These are phyloP conservation scores for Phoenicopterus ruber DNA, from an alignment of 2,113 vertebrate species.

Conservation along the genomic window DNA sequence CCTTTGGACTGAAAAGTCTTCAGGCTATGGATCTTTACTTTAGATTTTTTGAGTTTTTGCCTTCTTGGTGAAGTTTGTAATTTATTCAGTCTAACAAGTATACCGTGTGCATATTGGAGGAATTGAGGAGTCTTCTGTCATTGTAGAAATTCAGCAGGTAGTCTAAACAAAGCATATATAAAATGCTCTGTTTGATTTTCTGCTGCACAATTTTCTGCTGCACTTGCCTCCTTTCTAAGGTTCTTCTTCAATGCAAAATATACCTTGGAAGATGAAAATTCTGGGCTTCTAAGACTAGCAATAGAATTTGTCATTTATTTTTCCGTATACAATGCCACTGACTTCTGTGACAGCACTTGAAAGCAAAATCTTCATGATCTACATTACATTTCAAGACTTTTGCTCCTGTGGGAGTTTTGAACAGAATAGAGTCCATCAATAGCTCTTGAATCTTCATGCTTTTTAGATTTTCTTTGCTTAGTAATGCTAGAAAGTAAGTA, in stretches of 20 bases:
- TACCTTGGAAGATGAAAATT: background rate
- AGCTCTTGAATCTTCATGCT: background rate
- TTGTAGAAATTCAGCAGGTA: background rate
- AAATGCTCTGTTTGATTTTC: background rate
- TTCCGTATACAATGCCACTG: background rate
- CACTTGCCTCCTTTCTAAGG: background rate
- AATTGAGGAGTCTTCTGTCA: background rate
- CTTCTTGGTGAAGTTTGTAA: background rate
- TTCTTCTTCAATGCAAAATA: background rate
- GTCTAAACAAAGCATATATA: background rate
- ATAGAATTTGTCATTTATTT: background rate
- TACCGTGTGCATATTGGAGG: background rate
- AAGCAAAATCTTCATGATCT: background rate
- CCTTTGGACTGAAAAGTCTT: background rate
- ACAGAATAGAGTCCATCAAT: background rate
- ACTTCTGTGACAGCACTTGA: background rate
- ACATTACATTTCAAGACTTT: background rate
- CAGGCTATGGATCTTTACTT: background rate
- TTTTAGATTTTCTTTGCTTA: background rate
- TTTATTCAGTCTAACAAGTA: background rate
- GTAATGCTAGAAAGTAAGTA: background rate
- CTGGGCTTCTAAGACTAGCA: background rate
- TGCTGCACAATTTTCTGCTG: background rate
- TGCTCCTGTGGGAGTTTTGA: background rate
- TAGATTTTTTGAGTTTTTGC: background rate